A percentile compares a stretch with the other conserved stretches of the same genome.
Evolutionary conservation across 92 coral and sea anemone species (phyloP).

Genomic region (Phenganax marumi): DNA sequence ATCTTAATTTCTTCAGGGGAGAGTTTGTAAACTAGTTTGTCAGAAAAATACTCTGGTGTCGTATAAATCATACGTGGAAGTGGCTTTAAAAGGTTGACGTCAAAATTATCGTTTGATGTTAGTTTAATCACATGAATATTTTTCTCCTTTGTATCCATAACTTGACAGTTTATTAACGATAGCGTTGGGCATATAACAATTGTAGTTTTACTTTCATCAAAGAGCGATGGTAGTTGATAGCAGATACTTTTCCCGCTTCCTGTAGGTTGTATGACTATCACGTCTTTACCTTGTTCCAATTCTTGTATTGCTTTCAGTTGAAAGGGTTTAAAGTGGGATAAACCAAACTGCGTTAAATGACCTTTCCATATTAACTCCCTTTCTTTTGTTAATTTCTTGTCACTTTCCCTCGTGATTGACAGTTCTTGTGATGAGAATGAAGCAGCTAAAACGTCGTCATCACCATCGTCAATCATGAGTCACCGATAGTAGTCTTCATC

Average conservation of each 20-base stretch:
- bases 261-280: slow-evolving; percentile 42
- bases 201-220: neutral
- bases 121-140: slow-evolving; percentile 15
- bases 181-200: slow-evolving; percentile 23
- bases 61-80: slow-evolving; percentile 29
- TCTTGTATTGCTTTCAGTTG: too few species aligned
- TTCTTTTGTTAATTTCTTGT: too few species aligned
- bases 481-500: too few species aligned
- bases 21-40: slow-evolving; percentile 11
- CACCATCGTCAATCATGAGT: too few species aligned
- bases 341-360: slow-evolving; percentile 9
- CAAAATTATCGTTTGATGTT: slow-evolving; percentile 6
- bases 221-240: slow-evolving; percentile 35
- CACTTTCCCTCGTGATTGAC: too few species aligned
- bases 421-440: too few species aligned
- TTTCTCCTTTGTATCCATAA: slow-evolving; percentile 20
- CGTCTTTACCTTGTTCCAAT: slow-evolving; percentile 33
- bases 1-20: slow-evolving; percentile 25
- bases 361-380: too few species aligned
- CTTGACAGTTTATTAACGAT: slow-evolving; percentile 20
- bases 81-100: neutral
- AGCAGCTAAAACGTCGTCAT: too few species aligned
- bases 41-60: slow-evolving; percentile 57
- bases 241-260: slow-evolving; percentile 44
- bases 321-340: slow-evolving; percentile 37